Percentiles rank a stretch among this genome's conserved stretches.
Evolutionary conservation across 2,888 invertebrate genomes (phyloP).

Genomic region (Noctua janthina): DNA sequence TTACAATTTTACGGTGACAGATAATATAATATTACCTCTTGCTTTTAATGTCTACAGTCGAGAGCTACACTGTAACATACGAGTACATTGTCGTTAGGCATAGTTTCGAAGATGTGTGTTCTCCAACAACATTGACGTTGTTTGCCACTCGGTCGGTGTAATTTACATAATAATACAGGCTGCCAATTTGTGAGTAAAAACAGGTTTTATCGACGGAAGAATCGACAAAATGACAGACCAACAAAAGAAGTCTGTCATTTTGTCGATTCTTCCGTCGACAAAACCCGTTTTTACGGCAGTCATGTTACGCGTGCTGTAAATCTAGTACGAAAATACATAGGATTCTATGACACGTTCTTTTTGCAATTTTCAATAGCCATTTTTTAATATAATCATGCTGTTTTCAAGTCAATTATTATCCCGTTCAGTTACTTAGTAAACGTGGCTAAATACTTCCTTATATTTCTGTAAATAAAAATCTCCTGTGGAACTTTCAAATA

Average conservation of each 20-base stretch:
- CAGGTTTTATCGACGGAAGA: too few species aligned
- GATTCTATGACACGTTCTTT: neutral
- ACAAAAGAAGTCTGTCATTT: too few species aligned
- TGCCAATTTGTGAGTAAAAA: neutral
- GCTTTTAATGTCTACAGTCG: neutral
- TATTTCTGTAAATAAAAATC: neutral
- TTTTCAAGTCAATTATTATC: neutral
- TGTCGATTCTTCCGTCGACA: too few species aligned
- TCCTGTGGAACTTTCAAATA: neutral
- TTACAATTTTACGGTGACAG: too few species aligned
- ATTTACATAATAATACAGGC: constrained; percentile 33
- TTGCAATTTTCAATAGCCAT: neutral
- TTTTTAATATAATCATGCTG: too few species aligned
- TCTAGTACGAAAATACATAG: neutral
- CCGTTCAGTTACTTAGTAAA: neutral
- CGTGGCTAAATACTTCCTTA: neutral
- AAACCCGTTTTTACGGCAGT: too few species aligned
- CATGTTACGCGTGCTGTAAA: neutral
- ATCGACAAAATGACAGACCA: too few species aligned
- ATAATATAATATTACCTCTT: neutral
- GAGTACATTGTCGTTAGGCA: constrained; percentile 14
- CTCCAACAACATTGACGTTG: constrained; percentile 22
- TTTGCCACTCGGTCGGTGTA: neutral
- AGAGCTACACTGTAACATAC: neutral
- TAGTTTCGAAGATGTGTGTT: constrained; percentile 1